Conservation (phyloP, 2,113 vertebrate genomes). For the Sapayoa aenigma region DNA sequence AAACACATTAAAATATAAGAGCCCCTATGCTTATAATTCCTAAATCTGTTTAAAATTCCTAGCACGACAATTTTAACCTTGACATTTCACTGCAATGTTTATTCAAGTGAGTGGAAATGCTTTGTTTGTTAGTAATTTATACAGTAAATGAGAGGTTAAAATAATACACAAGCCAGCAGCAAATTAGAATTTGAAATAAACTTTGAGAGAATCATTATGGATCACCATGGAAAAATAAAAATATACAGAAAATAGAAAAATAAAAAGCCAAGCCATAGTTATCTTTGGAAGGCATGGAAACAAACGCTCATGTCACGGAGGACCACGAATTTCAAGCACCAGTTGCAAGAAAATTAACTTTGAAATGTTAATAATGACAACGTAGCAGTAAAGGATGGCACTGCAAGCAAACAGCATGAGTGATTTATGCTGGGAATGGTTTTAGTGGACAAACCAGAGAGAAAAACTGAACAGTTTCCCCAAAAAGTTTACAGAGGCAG, state of each 20-base stretch:
- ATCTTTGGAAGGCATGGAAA: slow-evolving; percentile 52
- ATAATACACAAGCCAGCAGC: slow-evolving; percentile 61
- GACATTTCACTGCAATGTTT: slow-evolving; percentile 1
- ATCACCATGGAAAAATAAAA: slow-evolving; percentile 57
- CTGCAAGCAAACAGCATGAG: slow-evolving; percentile 70
- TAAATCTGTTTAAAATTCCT: not conserved
- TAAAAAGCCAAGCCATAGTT: slow-evolving; percentile 42
- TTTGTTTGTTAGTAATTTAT: slow-evolving; percentile 65
- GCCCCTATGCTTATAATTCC: not conserved
- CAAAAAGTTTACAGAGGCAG: slow-evolving; percentile 78
- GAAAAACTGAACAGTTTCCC: slow-evolving; percentile 60
- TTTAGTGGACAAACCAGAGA: slow-evolving; percentile 63
- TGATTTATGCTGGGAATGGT: slow-evolving; percentile 21
- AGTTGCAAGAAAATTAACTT: slow-evolving; percentile 61
- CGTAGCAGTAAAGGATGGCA: slow-evolving; percentile 69
- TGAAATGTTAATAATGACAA: slow-evolving; percentile 74
- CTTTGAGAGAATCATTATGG: slow-evolving; percentile 13
- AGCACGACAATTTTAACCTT: not conserved
- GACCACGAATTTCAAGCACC: slow-evolving; percentile 59
- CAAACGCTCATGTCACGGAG: slow-evolving; percentile 20
- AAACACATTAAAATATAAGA: not conserved
- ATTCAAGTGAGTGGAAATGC: slow-evolving; percentile 28
- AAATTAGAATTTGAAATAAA: slow-evolving; percentile 59
- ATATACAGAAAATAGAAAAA: slow-evolving; percentile 56
- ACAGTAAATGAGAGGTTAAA: slow-evolving; percentile 50